Conservation (phyloP, 2,113 vertebrate species). For the Pycnonotus jocosus region DNA sequence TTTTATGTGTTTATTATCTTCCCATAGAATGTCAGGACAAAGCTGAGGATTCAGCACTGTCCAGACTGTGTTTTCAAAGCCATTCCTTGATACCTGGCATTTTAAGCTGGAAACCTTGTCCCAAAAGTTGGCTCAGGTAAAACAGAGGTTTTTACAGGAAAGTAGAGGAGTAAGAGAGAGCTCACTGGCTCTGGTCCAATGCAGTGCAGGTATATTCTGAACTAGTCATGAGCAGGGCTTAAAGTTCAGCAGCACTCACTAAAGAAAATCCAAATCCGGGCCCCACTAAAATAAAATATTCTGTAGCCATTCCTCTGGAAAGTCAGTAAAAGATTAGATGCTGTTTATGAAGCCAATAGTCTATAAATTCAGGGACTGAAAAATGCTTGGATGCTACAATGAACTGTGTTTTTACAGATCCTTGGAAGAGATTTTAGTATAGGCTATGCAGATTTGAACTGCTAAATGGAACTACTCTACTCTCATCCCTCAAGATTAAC, state of each 20-base stretch:
- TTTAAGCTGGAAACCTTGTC: background rate
- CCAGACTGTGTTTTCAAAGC: background rate
- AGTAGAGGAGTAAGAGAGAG: background rate
- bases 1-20: background rate
- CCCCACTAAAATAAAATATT: background rate
- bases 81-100: accelerated
- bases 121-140: background rate
- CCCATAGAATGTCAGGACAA: background rate
- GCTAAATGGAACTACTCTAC: background rate
- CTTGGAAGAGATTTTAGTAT: background rate
- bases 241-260: background rate
- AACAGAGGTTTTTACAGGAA: background rate
- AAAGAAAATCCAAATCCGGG: background rate
- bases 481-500: background rate
- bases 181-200: background rate
- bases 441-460: background rate
- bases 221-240: background rate
- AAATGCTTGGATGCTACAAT: background rate
- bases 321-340: background rate
- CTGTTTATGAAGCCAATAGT: background rate
- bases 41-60: background rate
- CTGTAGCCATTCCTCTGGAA: background rate
- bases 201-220: background rate
- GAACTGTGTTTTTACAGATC: background rate
- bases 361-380: background rate